Conservation (phyloP, 2,797 vertebrate genomes). For the Macroramphosus scolopax region DNA sequence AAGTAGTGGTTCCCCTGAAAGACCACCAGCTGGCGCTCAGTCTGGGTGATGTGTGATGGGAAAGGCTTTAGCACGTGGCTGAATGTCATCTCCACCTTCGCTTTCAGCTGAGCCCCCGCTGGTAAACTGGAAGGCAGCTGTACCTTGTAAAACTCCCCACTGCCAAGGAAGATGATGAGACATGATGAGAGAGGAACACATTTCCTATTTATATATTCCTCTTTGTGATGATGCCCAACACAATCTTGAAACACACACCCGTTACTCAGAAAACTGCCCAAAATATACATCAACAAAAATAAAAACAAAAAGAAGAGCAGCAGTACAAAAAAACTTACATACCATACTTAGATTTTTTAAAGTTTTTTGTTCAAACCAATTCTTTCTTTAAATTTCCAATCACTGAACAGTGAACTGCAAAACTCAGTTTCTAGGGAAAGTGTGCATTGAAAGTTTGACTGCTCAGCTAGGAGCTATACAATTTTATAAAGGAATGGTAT, state of each 20-base stretch:
- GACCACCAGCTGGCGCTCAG: conserved; percentile 94
- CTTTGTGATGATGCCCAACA: conserved; percentile 99
- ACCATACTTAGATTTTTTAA: too few relatives aligned
- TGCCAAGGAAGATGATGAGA: conserved; percentile 53
- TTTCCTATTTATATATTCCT: conserved; percentile 99
- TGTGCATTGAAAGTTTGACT: too few relatives aligned
- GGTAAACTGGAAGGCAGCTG: conserved; percentile 84
- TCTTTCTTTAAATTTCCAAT: too few relatives aligned
- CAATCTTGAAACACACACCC: conserved; percentile 99
- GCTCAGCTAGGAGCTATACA: too few relatives aligned
- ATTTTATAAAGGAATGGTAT: too few relatives aligned
- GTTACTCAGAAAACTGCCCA: conserved; percentile 83
- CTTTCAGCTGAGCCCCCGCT: conserved; percentile 84
- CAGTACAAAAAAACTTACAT: conserved; percentile 67
- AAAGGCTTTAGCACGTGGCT: conserved; percentile 93
- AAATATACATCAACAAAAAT: conserved; percentile 56
- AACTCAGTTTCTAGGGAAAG: too few relatives aligned
- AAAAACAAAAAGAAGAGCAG: too few relatives aligned
- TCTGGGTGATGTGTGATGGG: conserved; percentile 92
- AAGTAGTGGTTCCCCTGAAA: conserved; percentile 98
- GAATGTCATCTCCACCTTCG: conserved; percentile 87
- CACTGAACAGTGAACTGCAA: too few relatives aligned
- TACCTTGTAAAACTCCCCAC: conserved; percentile 89
- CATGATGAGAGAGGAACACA: background rate
- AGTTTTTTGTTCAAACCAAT: too few relatives aligned